Evolutionary conservation across 2,888 invertebrate genomes (phyloP).

Genomic region (Leptogaster cylindrica): DNA sequence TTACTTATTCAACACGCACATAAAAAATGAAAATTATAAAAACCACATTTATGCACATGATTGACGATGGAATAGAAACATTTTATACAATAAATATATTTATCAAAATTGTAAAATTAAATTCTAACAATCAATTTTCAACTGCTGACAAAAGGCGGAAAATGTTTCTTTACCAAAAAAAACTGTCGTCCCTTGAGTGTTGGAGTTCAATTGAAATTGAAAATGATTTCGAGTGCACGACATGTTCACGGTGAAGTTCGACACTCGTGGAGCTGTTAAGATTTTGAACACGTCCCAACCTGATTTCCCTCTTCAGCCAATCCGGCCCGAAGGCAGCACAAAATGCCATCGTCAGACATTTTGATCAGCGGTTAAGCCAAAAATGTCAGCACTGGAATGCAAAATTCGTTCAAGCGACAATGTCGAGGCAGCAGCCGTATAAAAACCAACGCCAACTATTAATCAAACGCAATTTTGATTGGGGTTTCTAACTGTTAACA

Average conservation of each 20-base stretch:
- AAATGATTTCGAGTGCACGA: slow-evolving; percentile 2
- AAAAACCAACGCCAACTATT: slow-evolving; percentile 58
- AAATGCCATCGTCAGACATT: slow-evolving; percentile 18
- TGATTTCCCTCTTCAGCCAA: slow-evolving; percentile 51
- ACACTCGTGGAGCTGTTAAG: not conserved
- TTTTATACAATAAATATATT: too few relatives aligned
- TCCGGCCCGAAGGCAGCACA: slow-evolving; percentile 12
- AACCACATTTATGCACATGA: too few relatives aligned
- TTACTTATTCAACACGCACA: too few relatives aligned
- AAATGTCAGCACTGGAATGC: slow-evolving; percentile 35
- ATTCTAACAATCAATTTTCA: too few relatives aligned
- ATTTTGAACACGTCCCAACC: slow-evolving; percentile 51
- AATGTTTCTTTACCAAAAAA: slow-evolving; percentile 9
- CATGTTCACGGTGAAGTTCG: not conserved
- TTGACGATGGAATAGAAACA: too few relatives aligned
- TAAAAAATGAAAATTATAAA: too few relatives aligned
- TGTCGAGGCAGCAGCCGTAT: slow-evolving; percentile 56
- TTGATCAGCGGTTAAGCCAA: slow-evolving; percentile 20
- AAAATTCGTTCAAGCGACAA: slow-evolving; percentile 32
- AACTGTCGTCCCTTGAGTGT: not conserved
- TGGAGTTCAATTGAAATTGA: slow-evolving; percentile 13
- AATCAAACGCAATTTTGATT: slow-evolving; percentile 59
- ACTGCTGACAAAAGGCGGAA: not conserved
- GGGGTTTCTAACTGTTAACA: slow-evolving; percentile 56
- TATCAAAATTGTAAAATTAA: too few relatives aligned